Conservation (phyloP, 1,140 invertebrate species). For the Cherax destructor region DNA sequence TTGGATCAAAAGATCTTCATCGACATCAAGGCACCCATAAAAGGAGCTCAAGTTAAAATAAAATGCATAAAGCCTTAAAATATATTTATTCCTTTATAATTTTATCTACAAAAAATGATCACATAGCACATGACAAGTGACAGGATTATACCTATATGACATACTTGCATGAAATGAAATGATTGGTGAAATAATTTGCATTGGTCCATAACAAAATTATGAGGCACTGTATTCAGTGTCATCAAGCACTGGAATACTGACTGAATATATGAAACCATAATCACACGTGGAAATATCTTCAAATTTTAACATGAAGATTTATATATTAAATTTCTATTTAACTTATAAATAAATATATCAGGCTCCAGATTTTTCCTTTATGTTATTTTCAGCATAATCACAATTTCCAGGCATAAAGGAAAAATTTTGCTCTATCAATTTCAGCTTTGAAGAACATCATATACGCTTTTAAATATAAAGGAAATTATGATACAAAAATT, state of each 20-base stretch:
- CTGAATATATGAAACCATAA: background rate
- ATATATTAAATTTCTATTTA: slow-evolving; percentile 5
- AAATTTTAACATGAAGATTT: background rate
- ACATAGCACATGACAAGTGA: slow-evolving; percentile 52
- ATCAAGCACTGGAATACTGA: slow-evolving; percentile 5
- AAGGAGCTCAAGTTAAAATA: background rate
- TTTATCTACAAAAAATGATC: slow-evolving; percentile 58
- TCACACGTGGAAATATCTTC: background rate
- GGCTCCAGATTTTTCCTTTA: background rate
- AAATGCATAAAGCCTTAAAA: slow-evolving; percentile 42
- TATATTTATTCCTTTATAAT: slow-evolving; percentile 62
- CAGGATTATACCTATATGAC: slow-evolving; percentile 3
- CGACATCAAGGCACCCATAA: no score
- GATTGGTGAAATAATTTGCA: slow-evolving; percentile 44
- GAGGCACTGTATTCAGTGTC: slow-evolving; percentile 19
- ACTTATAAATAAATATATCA: slow-evolving; percentile 2
- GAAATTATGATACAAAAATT: background rate
- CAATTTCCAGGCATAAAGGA: background rate
- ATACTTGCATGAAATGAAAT: slow-evolving; percentile 49
- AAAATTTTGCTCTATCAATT: background rate
- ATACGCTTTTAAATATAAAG: background rate
- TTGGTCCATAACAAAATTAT: slow-evolving; percentile 53
- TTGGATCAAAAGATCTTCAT: no score
- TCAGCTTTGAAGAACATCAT: background rate
- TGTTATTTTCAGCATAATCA: background rate